Evolutionary conservation across 2,113 vertebrate genomes (phyloP).

Genomic region (Strix uralensis): DNA sequence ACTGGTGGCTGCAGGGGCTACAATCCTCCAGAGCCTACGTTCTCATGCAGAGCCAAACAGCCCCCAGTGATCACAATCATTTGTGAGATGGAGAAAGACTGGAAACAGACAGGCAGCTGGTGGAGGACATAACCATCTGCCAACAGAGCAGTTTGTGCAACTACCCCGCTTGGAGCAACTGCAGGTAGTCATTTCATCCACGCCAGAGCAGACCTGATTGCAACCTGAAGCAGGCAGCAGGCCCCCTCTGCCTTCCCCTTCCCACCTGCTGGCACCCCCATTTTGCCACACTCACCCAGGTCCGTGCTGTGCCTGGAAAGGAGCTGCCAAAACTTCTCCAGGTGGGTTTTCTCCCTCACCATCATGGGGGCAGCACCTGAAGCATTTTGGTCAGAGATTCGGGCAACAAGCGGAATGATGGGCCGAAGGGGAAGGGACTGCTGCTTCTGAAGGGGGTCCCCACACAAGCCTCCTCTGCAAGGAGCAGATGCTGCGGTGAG

Average conservation of each 20-base stretch:
- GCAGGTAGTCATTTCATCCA: background rate
- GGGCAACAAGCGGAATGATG: constrained; percentile 92
- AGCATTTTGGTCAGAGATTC: constrained; percentile 96
- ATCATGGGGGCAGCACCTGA: constrained; percentile 95
- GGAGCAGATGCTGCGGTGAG: background rate
- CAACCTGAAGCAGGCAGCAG: background rate
- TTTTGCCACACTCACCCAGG: constrained; percentile 79
- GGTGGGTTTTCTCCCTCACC: constrained; percentile 90
- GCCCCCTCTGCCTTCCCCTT: background rate
- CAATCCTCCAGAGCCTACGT: fast-evolving
- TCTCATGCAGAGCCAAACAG: background rate
- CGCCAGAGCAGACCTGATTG: background rate
- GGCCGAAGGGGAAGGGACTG: constrained; percentile 90
- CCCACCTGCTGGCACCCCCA: background rate
- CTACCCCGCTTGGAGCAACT: background rate
- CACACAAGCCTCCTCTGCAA: constrained; percentile 74
- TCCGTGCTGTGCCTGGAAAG: constrained; percentile 92
- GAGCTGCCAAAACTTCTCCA: constrained; percentile 94
- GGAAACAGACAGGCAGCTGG: background rate
- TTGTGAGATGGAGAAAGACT: background rate
- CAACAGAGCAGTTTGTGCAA: background rate
- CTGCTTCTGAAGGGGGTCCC: constrained; percentile 87
- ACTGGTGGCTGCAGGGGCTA: background rate
- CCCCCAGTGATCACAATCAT: background rate
- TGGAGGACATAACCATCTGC: background rate